phyloP scores from a whole-genome alignment of 2,797 vertebrate genomes.

The Nasua narica region DNA sequence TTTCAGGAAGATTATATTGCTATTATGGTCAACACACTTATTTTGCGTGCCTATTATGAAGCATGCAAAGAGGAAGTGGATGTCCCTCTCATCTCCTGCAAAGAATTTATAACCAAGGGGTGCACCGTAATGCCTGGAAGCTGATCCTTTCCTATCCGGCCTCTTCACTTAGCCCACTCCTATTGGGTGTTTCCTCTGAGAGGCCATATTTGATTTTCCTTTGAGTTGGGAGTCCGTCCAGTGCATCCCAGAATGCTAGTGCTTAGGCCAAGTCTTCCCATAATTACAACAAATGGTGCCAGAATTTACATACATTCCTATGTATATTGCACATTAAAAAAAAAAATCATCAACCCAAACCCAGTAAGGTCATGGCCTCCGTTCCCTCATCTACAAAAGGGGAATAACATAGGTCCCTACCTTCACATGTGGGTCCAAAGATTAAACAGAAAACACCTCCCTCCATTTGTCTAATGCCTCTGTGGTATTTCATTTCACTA shows the following conservation, averaged over 20 bases:
- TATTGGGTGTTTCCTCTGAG: neutral
- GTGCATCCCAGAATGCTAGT: neutral
- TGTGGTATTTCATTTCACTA: neutral
- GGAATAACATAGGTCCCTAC: neutral
- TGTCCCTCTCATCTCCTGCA: too few relatives aligned
- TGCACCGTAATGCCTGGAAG: accelerated
- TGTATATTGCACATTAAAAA: neutral
- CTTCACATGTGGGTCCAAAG: neutral
- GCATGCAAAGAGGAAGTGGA: neutral
- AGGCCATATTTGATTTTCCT: neutral
- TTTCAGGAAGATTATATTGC: neutral
- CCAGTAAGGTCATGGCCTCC: neutral
- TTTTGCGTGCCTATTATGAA: neutral
- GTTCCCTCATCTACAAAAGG: neutral
- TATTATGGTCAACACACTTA: neutral
- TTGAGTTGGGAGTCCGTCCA: neutral
- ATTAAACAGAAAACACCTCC: neutral
- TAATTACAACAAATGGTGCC: neutral
- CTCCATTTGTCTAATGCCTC: neutral
- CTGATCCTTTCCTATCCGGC: neutral
- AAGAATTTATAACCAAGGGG: neutral
- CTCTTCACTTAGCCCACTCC: neutral
- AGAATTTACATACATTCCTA: neutral
- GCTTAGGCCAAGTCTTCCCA: neutral
- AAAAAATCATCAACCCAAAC: neutral